These are phyloP conservation scores for Limanda limanda DNA, from an alignment of 2,113 vertebrate species.

Conservation along the genomic window DNA sequence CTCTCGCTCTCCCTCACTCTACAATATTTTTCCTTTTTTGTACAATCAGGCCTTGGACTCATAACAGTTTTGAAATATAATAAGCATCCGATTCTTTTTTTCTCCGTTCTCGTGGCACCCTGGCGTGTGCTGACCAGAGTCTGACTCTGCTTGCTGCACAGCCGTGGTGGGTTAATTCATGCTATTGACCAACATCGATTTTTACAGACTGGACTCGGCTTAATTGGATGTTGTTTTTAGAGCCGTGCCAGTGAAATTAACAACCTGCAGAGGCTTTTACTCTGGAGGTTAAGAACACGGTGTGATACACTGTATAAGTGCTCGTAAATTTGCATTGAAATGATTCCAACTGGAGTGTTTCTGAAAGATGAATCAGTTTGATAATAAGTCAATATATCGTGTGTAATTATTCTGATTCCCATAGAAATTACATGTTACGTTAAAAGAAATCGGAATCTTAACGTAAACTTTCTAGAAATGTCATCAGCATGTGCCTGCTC, in stretches of 20 bases:
- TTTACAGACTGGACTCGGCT: slow-evolving; percentile 4
- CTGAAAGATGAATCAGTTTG: too few relatives aligned
- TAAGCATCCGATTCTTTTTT: background rate
- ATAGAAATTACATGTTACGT: too few relatives aligned
- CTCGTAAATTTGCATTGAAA: background rate
- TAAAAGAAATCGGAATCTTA: too few relatives aligned
- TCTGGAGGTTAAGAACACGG: too few relatives aligned
- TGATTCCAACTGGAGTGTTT: background rate
- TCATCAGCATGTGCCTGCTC: too few relatives aligned
- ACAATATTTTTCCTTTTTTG: slow-evolving; percentile 9
- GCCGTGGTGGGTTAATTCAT: slow-evolving; percentile 8
- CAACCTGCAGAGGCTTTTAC: slow-evolving; percentile 5
- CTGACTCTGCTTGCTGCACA: slow-evolving; percentile 14
- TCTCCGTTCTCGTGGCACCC: slow-evolving; percentile 18
- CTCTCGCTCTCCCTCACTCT: slow-evolving; percentile 1
- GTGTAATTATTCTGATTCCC: too few relatives aligned
- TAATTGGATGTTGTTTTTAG: slow-evolving; percentile 19
- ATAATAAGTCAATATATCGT: too few relatives aligned
- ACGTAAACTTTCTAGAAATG: too few relatives aligned
- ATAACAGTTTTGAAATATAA: background rate
- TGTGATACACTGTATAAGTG: too few relatives aligned
- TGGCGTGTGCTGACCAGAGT: slow-evolving; percentile 2
- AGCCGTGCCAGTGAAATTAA: background rate
- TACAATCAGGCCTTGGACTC: slow-evolving; percentile 5
- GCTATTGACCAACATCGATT: slow-evolving; percentile 8